phyloP scores from a whole-genome alignment of 2,113 vertebrate species.

The Chitala chitala region DNA sequence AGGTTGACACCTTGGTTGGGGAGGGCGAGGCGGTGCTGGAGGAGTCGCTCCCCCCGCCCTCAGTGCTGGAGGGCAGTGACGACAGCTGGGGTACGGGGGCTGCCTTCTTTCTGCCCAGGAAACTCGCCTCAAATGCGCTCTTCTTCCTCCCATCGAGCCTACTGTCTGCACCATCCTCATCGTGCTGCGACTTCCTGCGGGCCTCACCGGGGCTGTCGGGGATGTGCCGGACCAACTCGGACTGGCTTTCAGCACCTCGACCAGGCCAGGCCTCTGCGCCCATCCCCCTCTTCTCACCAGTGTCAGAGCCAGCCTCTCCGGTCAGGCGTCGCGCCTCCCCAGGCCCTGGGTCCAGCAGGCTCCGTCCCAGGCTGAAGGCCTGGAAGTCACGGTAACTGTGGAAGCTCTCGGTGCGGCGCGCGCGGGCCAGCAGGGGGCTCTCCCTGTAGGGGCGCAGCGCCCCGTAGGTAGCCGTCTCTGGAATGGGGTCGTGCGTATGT shows the following conservation, averaged over 20 bases:
- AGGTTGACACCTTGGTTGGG: constrained; percentile 80
- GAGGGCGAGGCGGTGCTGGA: constrained; percentile 79
- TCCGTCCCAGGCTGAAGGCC: constrained; percentile 70
- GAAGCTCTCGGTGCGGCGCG: constrained; percentile 89
- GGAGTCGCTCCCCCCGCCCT: constrained; percentile 79
- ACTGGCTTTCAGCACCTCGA: constrained; percentile 45
- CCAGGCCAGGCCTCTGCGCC: constrained; percentile 55
- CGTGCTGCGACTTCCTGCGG: constrained; percentile 65
- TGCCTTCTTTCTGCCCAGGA: constrained; percentile 77
- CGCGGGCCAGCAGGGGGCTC: constrained; percentile 86
- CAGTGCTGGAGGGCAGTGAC: constrained; percentile 66
- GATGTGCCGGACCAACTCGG: constrained; percentile 52
- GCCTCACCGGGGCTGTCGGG: constrained; percentile 68
- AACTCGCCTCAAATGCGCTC: constrained; percentile 77
- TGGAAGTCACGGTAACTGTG: constrained; percentile 91
- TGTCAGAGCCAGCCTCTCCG: constrained; percentile 56
- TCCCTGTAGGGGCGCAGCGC: constrained; percentile 87
- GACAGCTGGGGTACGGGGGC: constrained; percentile 68
- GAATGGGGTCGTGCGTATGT: constrained; percentile 73
- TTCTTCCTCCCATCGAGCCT: constrained; percentile 68
- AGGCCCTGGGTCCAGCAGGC: constrained; percentile 57
- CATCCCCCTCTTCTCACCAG: constrained; percentile 65
- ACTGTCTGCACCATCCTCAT: constrained; percentile 63
- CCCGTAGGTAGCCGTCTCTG: constrained; percentile 78
- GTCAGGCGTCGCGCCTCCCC: constrained; percentile 56